Evolutionary conservation across 2,888 invertebrate species (phyloP).

Genomic region (Caenorhabditis wallacei): DNA sequence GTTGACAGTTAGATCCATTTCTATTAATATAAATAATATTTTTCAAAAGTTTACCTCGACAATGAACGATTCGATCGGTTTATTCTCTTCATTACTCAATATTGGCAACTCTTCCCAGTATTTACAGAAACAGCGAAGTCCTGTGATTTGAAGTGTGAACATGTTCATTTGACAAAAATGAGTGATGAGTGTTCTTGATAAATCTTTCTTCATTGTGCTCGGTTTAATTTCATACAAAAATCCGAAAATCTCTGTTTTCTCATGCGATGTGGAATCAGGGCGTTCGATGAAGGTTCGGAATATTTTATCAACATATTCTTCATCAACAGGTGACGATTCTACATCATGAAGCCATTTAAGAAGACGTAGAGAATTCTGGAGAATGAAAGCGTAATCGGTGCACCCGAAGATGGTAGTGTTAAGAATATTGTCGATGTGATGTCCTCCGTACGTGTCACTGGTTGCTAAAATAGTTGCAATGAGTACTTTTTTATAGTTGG

Average conservation of each 20-base stretch:
- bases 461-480: conserved; percentile 42
- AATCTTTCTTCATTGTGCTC: conserved; percentile 11
- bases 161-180: conserved; percentile 50
- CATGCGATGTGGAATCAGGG: conserved; percentile 36
- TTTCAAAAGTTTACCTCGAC: conserved; percentile 28
- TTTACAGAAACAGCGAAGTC: conserved; percentile 60
- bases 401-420: conserved; percentile 33
- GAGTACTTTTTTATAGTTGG: not conserved
- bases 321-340: conserved; percentile 39
- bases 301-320: conserved; percentile 45
- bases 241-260: conserved; percentile 56
- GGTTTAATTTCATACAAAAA: conserved; percentile 53
- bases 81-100: conserved; percentile 36
- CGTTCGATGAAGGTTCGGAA: conserved; percentile 51
- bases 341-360: conserved; percentile 60
- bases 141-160: conserved; percentile 48
- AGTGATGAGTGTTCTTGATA: conserved; percentile 42
- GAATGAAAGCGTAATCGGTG: conserved; percentile 59
- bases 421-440: conserved; percentile 42
- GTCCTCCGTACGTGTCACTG: conserved; percentile 38
- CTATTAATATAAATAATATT: no score
- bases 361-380: conserved; percentile 42
- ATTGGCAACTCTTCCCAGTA: conserved; percentile 59
- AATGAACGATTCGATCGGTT: conserved; percentile 48
- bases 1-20: no score